These are phyloP conservation scores for Macrotis lagotis DNA, from an alignment of 2,113 vertebrate genomes.

Conservation along the genomic window DNA sequence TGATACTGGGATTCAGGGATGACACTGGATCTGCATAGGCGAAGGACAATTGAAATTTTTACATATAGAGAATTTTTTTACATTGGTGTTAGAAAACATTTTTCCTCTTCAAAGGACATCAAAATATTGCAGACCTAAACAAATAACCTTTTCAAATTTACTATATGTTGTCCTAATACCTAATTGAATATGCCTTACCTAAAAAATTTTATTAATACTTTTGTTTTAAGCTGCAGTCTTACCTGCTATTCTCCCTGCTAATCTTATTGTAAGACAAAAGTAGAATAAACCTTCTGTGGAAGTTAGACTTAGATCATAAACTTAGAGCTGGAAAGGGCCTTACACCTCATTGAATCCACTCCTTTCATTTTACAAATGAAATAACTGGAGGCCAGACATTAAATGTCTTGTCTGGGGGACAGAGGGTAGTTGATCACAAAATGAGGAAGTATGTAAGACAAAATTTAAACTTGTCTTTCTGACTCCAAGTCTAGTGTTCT, in stretches of 20 bases:
- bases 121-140: not conserved
- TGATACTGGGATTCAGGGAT: not conserved
- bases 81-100: not conserved
- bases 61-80: not conserved
- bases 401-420: not conserved
- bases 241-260: not conserved
- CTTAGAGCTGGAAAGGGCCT: not conserved
- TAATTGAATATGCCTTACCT: not conserved
- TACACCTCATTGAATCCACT: not conserved
- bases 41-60: not conserved
- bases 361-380: not conserved
- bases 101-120: not conserved
- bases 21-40: not conserved
- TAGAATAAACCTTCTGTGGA: not conserved
- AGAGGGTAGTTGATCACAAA: not conserved
- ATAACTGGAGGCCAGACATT: not conserved
- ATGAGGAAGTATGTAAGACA: not conserved
- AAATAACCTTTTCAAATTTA: not conserved
- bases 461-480: not conserved
- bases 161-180: not conserved
- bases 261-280: too few relatives aligned
- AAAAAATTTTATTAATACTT: not conserved
- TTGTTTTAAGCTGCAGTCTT: not conserved
- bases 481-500: not conserved
- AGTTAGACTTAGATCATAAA: not conserved